Conservation (phyloP, 2,888 invertebrate species). For the Thecocarcelia acutangulata region DNA sequence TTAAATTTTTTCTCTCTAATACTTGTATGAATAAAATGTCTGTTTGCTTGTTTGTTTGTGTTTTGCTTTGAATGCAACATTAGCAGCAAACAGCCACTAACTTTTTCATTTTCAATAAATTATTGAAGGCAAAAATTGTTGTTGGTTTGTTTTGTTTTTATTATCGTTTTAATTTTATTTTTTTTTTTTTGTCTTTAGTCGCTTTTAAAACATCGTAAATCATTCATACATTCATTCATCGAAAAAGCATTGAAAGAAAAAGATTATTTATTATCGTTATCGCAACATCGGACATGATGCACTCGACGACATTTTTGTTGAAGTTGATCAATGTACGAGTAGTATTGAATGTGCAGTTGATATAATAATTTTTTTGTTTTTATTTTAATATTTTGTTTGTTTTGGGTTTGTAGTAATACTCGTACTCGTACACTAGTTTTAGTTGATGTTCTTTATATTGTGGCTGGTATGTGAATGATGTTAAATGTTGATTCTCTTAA, state of each 20-base stretch:
- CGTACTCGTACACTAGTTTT: slow-evolving; percentile 37
- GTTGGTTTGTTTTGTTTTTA: slow-evolving; percentile 30
- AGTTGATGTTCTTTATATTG: slow-evolving; percentile 38
- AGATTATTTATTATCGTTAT: slow-evolving; percentile 72
- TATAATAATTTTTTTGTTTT: slow-evolving; percentile 13
- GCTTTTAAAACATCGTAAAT: slow-evolving; percentile 72
- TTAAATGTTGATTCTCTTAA: slow-evolving; percentile 66
- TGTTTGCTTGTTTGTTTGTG: slow-evolving; percentile 30
- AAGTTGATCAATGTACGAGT: slow-evolving; percentile 65
- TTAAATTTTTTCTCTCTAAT: slow-evolving; percentile 5
- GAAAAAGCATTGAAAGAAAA: slow-evolving; percentile 69
- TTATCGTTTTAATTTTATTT: slow-evolving; percentile 41
- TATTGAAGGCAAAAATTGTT: slow-evolving; percentile 69
- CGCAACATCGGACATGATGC: slow-evolving; percentile 71
- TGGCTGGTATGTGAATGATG: slow-evolving; percentile 55
- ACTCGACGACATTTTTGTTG: slow-evolving; percentile 71
- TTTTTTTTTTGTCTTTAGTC: slow-evolving; percentile 39
- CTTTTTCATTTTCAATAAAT: slow-evolving; percentile 70
- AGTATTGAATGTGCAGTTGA: slow-evolving; percentile 48
- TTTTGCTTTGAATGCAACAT: slow-evolving; percentile 21
- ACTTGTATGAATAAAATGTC: slow-evolving; percentile 21
- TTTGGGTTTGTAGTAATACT: slow-evolving; percentile 28
- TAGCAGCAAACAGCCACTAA: slow-evolving; percentile 49
- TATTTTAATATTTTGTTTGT: neutral
- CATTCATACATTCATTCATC: slow-evolving; percentile 74